Base-by-base conservation (phyloP, 2,113 vertebrate species). In the Eptesicus fuscus region DNA sequence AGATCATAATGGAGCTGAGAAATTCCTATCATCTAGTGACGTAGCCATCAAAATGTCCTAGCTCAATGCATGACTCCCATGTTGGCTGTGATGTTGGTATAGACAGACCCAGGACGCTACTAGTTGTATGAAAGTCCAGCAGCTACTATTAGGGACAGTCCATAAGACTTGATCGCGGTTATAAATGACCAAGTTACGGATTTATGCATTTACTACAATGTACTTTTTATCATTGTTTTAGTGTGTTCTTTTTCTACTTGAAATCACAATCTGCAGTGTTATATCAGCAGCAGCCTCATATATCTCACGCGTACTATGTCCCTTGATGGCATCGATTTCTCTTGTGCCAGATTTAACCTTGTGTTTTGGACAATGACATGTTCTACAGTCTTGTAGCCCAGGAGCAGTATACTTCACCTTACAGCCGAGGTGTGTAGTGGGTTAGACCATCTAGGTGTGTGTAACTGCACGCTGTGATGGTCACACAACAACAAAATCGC, bases 81-180 rank as follows among this genome's bases (percentile, higher is more conserved):
- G 44, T 11, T 5, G 2, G 44, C 9, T 9, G 44, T 49, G 74
- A 20, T 11, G 14, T 30, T 11, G 44, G 30, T 49, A 30, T 32
- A 11, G 30, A 47, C 74, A n/a, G 28, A 20, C 78, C 51, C 14
- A 14, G 14, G 16, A 8, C 0, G 8, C 13, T 17, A 5, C 23
- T 14, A 9, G 7, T 49, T 17, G 16, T 17, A 6, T 4, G 28
- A 1, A 59, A 59, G 23, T 11, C 8, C 9, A 17, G 35, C 53
- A 80, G 13, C 16, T 40, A 9, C 53, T 18, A 18, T 3, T 17
- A 61, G 35, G 78, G 28, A 8, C 14, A 17, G 25, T 17, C 14
- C 1, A 0, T 9, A 17, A 28, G 16, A 28, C 35, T 11, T 11
- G 14, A 17, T 28, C 14, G 16, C 2, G 10, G n/a, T 37, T 17